Evolutionary conservation across 2,113 vertebrate species (phyloP), one percentile per base, ranked within the genome.

Genomic region (Poeciliopsis turrubarensis): DNA sequence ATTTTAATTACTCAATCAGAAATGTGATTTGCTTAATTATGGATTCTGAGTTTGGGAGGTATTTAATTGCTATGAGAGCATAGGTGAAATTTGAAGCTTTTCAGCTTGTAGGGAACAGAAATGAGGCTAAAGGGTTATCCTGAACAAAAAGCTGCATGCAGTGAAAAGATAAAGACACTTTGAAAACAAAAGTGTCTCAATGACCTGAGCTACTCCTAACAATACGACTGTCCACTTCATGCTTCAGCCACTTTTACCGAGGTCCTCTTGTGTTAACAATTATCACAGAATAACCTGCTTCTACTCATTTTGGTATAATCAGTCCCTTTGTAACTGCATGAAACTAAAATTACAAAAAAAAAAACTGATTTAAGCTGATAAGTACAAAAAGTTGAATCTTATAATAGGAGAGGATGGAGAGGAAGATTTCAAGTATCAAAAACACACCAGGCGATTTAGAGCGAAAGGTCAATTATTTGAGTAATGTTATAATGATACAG

Each of bases 1-100:
- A 86, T 82, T 86, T 78, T 87, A 83, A 88, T 82, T 87, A 81
- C 84, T 82, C 70, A 84, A 81, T 86, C 80, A 87, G 72, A 81
- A 60, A 77, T 81, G 75, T 76, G 70, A 85, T 84, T 88, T 87
- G 82, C 60, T 74, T 88, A 82, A 85, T 82, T 84, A 84, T 73
- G 70, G 47, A 84, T 86, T 85, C 66, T 0, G 72, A 84, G 79
- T 84, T 78, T 31, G 75, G 75, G 84, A 88, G 65, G 54, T 71
- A 69, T 86, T 79, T 74, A 78, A 89, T 86, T 87, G 77, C 80
- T 80, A 63, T 68, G 74, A 85, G 76, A 74, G 74, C 66, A 67
- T 30, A 61, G 71, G 76, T 80, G 82, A 81, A 84, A 72, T 72
- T 74, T 67, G 30, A 37, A 30, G 61, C 61, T 65, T 87, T 79